phyloP scores from a whole-genome alignment of 1,140 invertebrate species.

The Pemphigus obesinymphae region DNA sequence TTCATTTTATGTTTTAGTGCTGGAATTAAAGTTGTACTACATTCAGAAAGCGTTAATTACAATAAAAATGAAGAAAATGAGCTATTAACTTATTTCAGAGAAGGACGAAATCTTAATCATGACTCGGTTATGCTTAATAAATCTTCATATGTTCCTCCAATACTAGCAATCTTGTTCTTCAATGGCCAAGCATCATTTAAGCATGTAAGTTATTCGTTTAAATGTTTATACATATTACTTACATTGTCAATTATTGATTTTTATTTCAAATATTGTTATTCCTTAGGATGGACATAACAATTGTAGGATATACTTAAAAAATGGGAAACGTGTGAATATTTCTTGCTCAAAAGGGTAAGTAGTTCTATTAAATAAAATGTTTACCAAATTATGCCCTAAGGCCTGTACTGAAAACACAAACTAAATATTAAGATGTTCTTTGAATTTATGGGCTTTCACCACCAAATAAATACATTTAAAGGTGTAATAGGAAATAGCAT shows the following conservation, averaged over 20 bases:
- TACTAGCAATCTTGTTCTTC: constrained; percentile 55
- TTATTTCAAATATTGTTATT: background rate
- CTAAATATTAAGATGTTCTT: no score
- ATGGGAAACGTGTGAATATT: constrained; percentile 24
- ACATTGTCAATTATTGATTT: background rate
- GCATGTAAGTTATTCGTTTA: background rate
- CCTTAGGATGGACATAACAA: constrained; percentile 15
- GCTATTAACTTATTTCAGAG: constrained; percentile 52
- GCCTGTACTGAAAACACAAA: no score
- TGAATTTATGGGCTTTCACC: no score
- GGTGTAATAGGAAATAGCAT: no score
- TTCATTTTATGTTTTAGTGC: constrained; percentile 52
- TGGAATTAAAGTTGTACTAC: constrained; percentile 52
- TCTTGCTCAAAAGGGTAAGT: constrained; percentile 32
- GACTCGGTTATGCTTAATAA: constrained; percentile 53
- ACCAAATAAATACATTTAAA: no score
- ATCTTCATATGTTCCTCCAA: constrained; percentile 55
- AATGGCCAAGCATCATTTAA: constrained; percentile 36
- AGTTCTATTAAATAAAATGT: background rate
- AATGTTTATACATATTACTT: background rate
- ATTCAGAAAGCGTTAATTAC: constrained; percentile 58
- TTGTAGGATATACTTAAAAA: constrained; percentile 28
- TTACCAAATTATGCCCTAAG: no score
- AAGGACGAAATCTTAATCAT: constrained; percentile 52
- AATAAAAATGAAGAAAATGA: constrained; percentile 50